These are phyloP conservation scores for Aphelenchoides besseyi DNA, from an alignment of 1,140 invertebrate species.

Conservation along the genomic window DNA sequence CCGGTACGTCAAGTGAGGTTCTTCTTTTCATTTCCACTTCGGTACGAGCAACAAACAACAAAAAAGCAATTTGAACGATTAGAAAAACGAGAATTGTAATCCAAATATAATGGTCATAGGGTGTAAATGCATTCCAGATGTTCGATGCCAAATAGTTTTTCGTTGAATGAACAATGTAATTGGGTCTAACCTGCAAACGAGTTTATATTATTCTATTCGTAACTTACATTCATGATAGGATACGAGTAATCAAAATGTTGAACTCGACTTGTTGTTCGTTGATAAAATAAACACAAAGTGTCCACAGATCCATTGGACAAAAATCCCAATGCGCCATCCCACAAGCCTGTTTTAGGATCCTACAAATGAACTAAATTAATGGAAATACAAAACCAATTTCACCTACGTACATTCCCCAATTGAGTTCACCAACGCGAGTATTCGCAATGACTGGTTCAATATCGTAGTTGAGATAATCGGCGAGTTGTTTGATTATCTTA, in stretches of 20 bases:
- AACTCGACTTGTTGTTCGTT: conserved; percentile 30
- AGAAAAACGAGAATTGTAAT: conserved; percentile 30
- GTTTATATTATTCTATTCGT: not conserved
- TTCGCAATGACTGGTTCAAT: conserved; percentile 35
- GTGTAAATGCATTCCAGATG: conserved; percentile 47
- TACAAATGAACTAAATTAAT: not conserved
- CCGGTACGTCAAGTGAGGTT: conserved; percentile 13
- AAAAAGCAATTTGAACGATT: conserved; percentile 33
- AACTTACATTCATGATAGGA: conserved; percentile 35
- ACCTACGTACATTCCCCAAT: conserved; percentile 40
- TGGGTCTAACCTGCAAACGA: conserved; percentile 20
- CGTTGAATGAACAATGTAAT: conserved; percentile 29
- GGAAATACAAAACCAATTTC: not conserved
- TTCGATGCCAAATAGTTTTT: conserved; percentile 22
- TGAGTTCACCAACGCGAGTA: conserved; percentile 10
- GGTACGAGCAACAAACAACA: conserved; percentile 32
- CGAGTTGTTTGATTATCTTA: conserved; percentile 35
- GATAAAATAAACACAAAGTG: conserved; percentile 40
- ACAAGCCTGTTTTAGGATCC: conserved; percentile 16
- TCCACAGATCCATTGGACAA: conserved; percentile 37
- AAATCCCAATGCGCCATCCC: conserved; percentile 39
- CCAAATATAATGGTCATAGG: conserved; percentile 40
- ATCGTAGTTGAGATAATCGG: conserved; percentile 31
- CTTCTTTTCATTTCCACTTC: conserved; percentile 28
- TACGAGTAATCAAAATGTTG: conserved; percentile 41